phyloP scores from a whole-genome alignment of 2,797 vertebrate species.

The Mus caroli region DNA sequence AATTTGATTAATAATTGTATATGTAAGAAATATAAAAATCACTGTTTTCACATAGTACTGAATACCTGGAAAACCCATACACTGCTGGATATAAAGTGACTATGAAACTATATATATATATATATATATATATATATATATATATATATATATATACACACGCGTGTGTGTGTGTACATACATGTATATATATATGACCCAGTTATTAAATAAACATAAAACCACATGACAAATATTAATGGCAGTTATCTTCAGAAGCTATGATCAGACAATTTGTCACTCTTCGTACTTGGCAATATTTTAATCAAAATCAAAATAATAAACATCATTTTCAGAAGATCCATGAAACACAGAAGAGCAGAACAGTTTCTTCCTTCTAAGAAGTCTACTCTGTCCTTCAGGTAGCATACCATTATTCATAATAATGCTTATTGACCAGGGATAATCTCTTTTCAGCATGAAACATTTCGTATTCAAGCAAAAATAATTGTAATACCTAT shows the following conservation, averaged over 20 bases:
- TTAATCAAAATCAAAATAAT: conserved; percentile 72
- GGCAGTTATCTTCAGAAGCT: conserved; percentile 39
- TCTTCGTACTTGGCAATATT: conserved; percentile 64
- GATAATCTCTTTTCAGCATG: conserved; percentile 78
- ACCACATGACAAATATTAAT: conserved; percentile 15
- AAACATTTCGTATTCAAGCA: conserved; percentile 74
- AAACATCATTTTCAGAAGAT: conserved; percentile 57
- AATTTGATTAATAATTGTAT: conserved; percentile 31
- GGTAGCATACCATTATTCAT: conserved; percentile 77
- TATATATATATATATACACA: neutral
- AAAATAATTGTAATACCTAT: conserved; percentile 79
- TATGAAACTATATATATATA: neutral
- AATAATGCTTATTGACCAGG: conserved; percentile 78
- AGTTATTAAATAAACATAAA: conserved; percentile 14
- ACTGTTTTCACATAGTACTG: conserved; percentile 17
- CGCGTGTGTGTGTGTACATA: too few species aligned
- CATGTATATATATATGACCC: neutral
- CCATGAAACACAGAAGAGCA: conserved; percentile 66
- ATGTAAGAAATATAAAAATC: conserved; percentile 54
- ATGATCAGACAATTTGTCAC: conserved; percentile 50
- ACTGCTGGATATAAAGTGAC: conserved; percentile 11
- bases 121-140: neutral
- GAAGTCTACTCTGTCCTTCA: conserved; percentile 74
- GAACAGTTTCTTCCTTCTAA: conserved; percentile 69
- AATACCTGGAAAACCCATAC: conserved; percentile 4